These are phyloP conservation scores for Julus scandinavius DNA, from an alignment of 2,888 invertebrate species.

Conservation along the genomic window DNA sequence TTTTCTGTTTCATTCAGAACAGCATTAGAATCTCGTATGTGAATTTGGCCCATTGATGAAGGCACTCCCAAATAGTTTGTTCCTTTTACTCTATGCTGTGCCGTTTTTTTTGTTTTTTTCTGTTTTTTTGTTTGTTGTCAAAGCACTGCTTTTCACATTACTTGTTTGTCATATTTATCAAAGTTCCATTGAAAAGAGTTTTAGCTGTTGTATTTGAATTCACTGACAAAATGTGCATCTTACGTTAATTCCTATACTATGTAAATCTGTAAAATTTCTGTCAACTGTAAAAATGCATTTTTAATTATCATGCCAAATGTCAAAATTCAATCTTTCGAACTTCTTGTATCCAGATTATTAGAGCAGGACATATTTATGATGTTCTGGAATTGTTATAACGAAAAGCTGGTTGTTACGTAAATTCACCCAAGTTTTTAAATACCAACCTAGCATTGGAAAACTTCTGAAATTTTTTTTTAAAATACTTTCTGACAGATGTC, in stretches of 20 bases:
- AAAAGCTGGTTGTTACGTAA: not conserved
- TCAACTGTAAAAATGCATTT: not conserved
- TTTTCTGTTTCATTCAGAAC: not conserved
- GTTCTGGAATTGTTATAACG: not conserved
- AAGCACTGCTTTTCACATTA: constrained; percentile 28
- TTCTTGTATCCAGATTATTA: not conserved
- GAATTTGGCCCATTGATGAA: not conserved
- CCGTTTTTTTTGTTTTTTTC: not conserved
- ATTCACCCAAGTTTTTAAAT: not conserved
- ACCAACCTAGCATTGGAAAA: too few species aligned
- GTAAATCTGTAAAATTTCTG: constrained; percentile 16
- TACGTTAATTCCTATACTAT: not conserved
- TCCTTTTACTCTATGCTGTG: constrained; percentile 18
- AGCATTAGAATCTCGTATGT: constrained; percentile 12
- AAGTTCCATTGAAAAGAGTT: not conserved
- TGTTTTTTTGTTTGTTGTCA: not conserved
- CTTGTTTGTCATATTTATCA: constrained; percentile 24
- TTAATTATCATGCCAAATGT: constrained; percentile 5
- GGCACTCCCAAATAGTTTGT: constrained; percentile 2
- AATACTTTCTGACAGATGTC: not conserved
- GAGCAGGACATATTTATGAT: not conserved
- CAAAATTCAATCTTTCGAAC: not conserved
- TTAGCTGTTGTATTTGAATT: constrained; percentile 22
- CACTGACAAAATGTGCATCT: not conserved
- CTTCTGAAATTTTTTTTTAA: not conserved